phyloP scores from a whole-genome alignment of 2,113 vertebrate genomes.

The Phoenicopterus ruber region DNA sequence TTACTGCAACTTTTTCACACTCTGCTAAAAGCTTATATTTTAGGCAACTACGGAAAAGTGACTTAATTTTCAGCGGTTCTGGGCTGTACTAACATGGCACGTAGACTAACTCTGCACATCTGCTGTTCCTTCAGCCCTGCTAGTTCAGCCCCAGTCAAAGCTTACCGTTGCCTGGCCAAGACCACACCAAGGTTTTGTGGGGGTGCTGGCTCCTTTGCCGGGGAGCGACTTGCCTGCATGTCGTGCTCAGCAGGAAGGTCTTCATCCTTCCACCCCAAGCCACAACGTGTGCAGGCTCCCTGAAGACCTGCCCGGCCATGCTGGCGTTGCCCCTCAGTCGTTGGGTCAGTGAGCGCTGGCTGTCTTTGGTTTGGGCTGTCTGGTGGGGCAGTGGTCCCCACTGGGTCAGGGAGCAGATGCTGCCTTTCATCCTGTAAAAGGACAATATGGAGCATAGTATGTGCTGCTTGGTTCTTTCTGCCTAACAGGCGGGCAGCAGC shows the following conservation, averaged over 20 bases:
- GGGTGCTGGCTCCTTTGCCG: not conserved
- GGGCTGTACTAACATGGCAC: not conserved
- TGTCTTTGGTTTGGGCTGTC: not conserved
- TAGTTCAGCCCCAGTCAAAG: not conserved
- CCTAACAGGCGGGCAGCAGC: rapidly evolving
- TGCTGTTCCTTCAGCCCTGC: not conserved
- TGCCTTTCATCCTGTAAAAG: not conserved
- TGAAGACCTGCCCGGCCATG: not conserved
- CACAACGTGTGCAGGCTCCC: not conserved
- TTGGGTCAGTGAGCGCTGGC: rapidly evolving
- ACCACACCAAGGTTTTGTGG: not conserved
- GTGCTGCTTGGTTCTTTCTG: not conserved
- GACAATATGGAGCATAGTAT: not conserved
- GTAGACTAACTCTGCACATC: not conserved
- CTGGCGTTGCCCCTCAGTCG: rapidly evolving
- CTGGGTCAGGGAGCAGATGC: not conserved
- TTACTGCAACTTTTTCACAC: not conserved
- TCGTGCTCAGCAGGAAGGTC: not conserved
- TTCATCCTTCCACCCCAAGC: not conserved
- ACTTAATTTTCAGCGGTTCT: not conserved
- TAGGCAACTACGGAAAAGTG: not conserved
- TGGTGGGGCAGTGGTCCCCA: not conserved
- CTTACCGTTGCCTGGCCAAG: not conserved
- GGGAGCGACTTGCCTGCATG: not conserved
- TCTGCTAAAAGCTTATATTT: not conserved